A percentile compares a stretch with the other conserved stretches of the same genome.
These are phyloP conservation scores for Branchipolynoe longqiensis DNA, from an alignment of 2,888 invertebrate species.

Conservation along the genomic window DNA sequence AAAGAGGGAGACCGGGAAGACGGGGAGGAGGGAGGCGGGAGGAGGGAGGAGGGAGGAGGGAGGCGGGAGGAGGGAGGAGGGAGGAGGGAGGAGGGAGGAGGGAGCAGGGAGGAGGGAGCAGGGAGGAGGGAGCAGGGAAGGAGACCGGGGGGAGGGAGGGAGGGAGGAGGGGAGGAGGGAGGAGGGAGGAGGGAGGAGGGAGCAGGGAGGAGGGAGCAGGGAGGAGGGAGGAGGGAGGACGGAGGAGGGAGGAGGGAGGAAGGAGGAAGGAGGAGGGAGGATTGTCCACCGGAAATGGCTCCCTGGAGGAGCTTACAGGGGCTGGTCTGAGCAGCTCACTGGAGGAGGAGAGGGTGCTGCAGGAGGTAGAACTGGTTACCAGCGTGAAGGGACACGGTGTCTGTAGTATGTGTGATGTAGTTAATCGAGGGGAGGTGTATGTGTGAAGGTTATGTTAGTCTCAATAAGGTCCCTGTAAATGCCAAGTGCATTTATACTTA, in stretches of 20 bases:
- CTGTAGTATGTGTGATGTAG: too few relatives aligned
- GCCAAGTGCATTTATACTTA: too few relatives aligned
- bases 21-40: too few relatives aligned
- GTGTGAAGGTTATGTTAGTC: too few relatives aligned
- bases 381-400: too few relatives aligned
- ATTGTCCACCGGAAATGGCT: background rate
- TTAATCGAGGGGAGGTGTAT: too few relatives aligned
- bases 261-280: background rate
- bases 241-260: background rate
- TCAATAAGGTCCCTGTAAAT: too few relatives aligned
- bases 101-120: background rate
- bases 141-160: background rate
- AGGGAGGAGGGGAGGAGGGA: background rate
- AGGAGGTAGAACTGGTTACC: too few relatives aligned
- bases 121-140: background rate
- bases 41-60: background rate
- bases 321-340: background rate
- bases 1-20: too few relatives aligned
- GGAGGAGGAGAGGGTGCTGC: conserved; percentile 9
- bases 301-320: background rate
- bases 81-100: background rate
- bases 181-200: background rate
- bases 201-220: background rate
- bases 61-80: background rate
- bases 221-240: background rate